Conservation (phyloP, 2,113 vertebrate genomes). For the Peromyscus leucopus region DNA sequence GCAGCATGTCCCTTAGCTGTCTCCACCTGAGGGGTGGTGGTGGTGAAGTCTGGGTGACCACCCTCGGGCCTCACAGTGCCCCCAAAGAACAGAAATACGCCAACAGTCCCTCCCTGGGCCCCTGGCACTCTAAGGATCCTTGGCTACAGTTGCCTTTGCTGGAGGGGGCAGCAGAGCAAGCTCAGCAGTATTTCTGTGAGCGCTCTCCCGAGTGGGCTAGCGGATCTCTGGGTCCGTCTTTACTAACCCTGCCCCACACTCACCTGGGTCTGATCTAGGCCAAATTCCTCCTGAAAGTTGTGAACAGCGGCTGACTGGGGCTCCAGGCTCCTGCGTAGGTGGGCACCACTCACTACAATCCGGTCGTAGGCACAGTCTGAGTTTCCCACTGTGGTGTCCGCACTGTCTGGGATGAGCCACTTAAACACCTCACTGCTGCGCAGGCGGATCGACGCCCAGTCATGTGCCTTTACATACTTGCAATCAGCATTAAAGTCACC, state of each 20-base stretch:
- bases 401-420: constrained; percentile 91
- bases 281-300: constrained; percentile 88
- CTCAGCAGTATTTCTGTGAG: accelerated
- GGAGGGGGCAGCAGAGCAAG: not conserved
- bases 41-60: not conserved
- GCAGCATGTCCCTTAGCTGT: no score
- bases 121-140: not conserved
- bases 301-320: constrained; percentile 87
- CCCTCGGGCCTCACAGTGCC: not conserved
- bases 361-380: constrained; percentile 95
- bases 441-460: constrained; percentile 91
- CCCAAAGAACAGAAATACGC: no score
- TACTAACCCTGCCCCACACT: not conserved
- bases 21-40: not conserved
- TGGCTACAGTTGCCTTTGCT: not conserved
- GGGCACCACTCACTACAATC: constrained; percentile 90
- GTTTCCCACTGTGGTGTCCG: constrained; percentile 91
- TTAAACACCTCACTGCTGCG: constrained; percentile 91
- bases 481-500: constrained; percentile 96
- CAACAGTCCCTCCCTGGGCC: not conserved
- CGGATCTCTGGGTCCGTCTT: not conserved
- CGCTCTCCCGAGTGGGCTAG: not conserved
- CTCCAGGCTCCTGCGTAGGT: constrained; percentile 88
- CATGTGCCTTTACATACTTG: constrained; percentile 85
- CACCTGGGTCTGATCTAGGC: constrained; percentile 90